A percentile compares a stretch with the other conserved stretches of the same genome.
These are phyloP conservation scores for Balaenoptera acutorostrata DNA, from an alignment of 2,113 vertebrate species.

Conservation along the genomic window DNA sequence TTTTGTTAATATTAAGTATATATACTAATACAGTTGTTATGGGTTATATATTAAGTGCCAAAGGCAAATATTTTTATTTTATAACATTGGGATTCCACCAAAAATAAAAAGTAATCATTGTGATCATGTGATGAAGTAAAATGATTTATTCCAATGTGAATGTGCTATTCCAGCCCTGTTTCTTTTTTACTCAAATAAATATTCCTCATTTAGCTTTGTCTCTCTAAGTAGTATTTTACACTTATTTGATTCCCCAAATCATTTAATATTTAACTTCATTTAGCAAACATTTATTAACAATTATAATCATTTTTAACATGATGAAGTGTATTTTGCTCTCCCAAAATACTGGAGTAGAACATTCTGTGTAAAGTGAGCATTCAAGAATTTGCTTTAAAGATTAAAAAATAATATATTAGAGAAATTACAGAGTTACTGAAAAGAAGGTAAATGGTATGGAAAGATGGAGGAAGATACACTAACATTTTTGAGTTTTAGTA, in stretches of 20 bases:
- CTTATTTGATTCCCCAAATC: neutral
- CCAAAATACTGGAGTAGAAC: neutral
- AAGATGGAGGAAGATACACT: neutral
- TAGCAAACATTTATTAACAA: slow-evolving; percentile 25
- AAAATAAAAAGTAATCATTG: neutral
- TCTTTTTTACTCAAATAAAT: neutral
- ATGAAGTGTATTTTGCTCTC: neutral
- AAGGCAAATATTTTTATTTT: neutral
- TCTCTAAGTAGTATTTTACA: neutral
- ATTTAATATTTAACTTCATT: slow-evolving; percentile 14
- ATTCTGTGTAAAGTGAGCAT: neutral
- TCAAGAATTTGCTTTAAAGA: neutral
- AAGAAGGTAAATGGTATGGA: neutral
- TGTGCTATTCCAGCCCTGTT: neutral
- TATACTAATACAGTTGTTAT: neutral
- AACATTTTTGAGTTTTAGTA: neutral
- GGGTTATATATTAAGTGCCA: neutral
- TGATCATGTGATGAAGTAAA: neutral
- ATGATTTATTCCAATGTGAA: neutral
- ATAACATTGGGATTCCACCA: neutral
- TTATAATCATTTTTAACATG: slow-evolving; percentile 25
- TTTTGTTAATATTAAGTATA: neutral
- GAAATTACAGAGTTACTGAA: neutral
- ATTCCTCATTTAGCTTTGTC: neutral
- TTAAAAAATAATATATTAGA: neutral